Conservation (phyloP, 2,797 vertebrate genomes). For the Phylloscopus collybita region DNA sequence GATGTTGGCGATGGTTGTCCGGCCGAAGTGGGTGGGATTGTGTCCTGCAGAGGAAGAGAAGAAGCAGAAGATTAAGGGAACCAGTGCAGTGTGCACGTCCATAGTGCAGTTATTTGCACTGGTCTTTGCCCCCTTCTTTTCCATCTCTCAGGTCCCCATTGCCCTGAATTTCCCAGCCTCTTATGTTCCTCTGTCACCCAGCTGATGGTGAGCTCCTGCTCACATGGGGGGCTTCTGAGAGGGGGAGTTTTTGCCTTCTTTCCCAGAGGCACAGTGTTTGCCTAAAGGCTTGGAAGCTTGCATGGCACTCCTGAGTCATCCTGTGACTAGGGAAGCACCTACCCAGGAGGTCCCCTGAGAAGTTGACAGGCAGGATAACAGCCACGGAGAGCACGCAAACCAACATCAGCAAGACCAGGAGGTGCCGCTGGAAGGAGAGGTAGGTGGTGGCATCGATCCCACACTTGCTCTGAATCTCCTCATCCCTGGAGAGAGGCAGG, state of each 20-base stretch:
- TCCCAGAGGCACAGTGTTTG: not conserved
- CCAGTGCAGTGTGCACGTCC: rapidly evolving
- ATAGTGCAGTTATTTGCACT: not conserved
- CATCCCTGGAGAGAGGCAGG: constrained; percentile 81
- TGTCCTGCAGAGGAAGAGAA: constrained; percentile 80
- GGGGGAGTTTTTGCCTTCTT: not conserved
- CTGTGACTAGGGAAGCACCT: constrained; percentile 38
- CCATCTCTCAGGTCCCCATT: not conserved
- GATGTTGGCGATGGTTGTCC: constrained; percentile 94
- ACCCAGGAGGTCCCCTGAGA: constrained; percentile 92
- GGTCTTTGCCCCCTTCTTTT: not conserved
- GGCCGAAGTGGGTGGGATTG: constrained; percentile 90
- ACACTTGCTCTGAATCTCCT: constrained; percentile 95
- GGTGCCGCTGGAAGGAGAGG: constrained; percentile 96
- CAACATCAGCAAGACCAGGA: constrained; percentile 88
- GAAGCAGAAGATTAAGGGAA: not conserved
- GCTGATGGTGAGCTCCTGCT: not conserved
- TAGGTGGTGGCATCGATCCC: constrained; percentile 93
- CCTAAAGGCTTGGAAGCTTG: not conserved
- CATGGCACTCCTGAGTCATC: not conserved
- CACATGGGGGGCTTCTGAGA: not conserved
- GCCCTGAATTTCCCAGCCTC: not conserved
- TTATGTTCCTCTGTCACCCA: not conserved
- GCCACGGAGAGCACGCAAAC: constrained; percentile 92
- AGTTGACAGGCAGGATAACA: constrained; percentile 94